Evolutionary conservation across 2,113 vertebrate genomes (phyloP).

Genomic region (Cebus imitator): DNA sequence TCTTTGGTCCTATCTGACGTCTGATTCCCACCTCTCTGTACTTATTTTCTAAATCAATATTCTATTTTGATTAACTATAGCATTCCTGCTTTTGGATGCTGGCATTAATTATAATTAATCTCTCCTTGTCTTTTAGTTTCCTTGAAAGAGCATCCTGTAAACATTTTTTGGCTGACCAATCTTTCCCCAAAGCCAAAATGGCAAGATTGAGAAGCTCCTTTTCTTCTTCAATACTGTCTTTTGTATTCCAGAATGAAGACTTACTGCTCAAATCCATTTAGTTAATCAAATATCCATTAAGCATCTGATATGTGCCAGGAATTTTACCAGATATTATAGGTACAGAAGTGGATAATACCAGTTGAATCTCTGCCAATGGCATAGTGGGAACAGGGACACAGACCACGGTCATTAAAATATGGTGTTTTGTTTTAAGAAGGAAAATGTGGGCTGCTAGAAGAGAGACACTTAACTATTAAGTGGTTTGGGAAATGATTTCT

Average conservation of each 20-base stretch:
- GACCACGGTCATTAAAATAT: not conserved
- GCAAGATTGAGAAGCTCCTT: not conserved
- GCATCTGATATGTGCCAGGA: not conserved
- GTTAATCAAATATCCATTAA: not conserved
- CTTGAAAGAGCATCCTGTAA: not conserved
- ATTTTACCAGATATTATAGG: not conserved
- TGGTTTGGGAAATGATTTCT: not conserved
- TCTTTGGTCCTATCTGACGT: not conserved
- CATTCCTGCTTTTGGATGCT: not conserved
- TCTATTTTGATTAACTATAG: not conserved
- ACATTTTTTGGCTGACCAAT: not conserved
- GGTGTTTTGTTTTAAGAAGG: not conserved
- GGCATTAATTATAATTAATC: not conserved
- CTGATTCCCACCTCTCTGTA: not conserved
- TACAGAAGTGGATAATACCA: not conserved
- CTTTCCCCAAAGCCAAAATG: not conserved
- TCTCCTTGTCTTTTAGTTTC: not conserved
- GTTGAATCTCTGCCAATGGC: not conserved
- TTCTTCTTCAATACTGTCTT: not conserved
- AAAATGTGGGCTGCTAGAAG: not conserved
- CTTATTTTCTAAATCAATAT: conserved; percentile 8
- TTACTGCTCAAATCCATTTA: not conserved
- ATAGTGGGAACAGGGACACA: not conserved
- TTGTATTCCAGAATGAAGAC: not conserved
- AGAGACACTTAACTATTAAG: not conserved